Evolutionary conservation across 2,113 vertebrate genomes (phyloP).

Genomic region (Oryzias melastigma): DNA sequence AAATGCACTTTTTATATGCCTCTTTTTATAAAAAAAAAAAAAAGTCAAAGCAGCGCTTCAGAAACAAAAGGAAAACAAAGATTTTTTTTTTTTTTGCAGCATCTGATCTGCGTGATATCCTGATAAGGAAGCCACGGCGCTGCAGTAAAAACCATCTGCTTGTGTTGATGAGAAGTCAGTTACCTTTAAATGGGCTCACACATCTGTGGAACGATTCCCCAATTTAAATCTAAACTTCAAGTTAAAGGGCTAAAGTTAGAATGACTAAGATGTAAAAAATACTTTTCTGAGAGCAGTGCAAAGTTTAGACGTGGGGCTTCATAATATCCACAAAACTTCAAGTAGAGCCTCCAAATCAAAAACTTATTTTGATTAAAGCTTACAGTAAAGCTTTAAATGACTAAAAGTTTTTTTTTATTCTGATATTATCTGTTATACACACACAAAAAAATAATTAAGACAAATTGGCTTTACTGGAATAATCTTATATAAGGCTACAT

Average conservation of each 20-base stretch:
- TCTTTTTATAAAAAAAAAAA: constrained; percentile 22
- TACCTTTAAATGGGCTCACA: constrained; percentile 39
- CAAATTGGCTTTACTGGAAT: too few species aligned
- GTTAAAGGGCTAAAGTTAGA: constrained; percentile 47
- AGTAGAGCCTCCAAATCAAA: too few species aligned
- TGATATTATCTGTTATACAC: too few species aligned
- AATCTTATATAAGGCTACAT: too few species aligned
- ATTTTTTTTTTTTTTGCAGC: constrained; percentile 23
- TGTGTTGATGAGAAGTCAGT: constrained; percentile 25
- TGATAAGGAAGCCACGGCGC: constrained; percentile 22
- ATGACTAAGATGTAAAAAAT: not conserved
- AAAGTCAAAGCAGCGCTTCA: constrained; percentile 22
- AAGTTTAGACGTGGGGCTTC: too few species aligned
- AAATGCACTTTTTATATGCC: constrained; percentile 27
- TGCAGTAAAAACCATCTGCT: constrained; percentile 31
- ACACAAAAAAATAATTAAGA: too few species aligned
- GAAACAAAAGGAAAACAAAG: constrained; percentile 36
- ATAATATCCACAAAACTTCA: too few species aligned
- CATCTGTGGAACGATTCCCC: constrained; percentile 24
- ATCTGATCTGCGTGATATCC: not conserved
- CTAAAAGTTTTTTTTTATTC: too few species aligned
- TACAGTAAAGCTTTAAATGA: too few species aligned
- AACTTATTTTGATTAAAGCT: too few species aligned
- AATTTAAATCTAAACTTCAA: too few species aligned
- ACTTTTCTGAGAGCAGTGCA: too few species aligned